Base-by-base conservation (phyloP, 2,113 vertebrate genomes). In the Pelusios castaneus region DNA sequence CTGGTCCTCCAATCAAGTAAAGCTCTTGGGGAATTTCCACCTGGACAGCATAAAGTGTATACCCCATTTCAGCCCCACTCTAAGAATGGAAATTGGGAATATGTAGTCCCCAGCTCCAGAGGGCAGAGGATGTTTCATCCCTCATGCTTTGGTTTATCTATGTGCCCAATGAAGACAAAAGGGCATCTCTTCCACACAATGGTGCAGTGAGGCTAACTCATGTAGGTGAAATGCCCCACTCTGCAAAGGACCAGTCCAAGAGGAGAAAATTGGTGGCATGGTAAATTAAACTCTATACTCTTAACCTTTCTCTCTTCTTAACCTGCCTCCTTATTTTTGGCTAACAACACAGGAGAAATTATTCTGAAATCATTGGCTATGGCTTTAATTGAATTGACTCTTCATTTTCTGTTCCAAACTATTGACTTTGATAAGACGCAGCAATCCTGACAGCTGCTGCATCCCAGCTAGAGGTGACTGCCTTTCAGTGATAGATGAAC, bases 351-450 rank as follows among this genome's bases (percentile, higher is more conserved):
- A 58, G 3, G 56, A 10, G 56, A 58, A 58, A 58, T 58, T 24
- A 58, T 58, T 25, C 21, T 24, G 8, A 29, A 24, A 25, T 58
- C 27, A 10, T 58, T 58, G 56, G 56, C 56, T 58, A 8, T 19
- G 56, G 25, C 56, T 58, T 58, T 19, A 92, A 86, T 81, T 11
- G 14, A 93, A 88, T 14, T 51, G 85, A 94, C 88, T 93, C 91
- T 92, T 93, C 90, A 79, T 94, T 95, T 97, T 1, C 92, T 92
- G 87, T 95, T 94, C 96, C 92, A 87, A 88, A 89, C 93, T 95
- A 88, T 22, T 9, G 93, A 89, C 96, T 97, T 95, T 96, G 93
- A 21, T 47, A 55, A 24, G 51, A 55, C 60, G 96, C 94, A 92
- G 94, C 85, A 93, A 51, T 14, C 96, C 96, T 92, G 95, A 95